Evolutionary conservation across 2,113 vertebrate species (phyloP).

Genomic region (Climacteris rufus): DNA sequence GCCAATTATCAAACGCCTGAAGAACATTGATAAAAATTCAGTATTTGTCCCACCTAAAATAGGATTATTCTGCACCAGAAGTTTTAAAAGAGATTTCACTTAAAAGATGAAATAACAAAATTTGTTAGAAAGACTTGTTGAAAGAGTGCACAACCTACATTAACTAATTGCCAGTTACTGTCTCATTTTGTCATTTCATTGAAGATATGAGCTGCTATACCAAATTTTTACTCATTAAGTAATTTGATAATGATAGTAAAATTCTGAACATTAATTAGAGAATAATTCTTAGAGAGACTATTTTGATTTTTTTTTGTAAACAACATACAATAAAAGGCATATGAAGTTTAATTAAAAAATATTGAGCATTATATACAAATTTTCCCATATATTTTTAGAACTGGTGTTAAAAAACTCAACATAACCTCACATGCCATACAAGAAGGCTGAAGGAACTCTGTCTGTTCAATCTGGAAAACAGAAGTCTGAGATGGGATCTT

Average conservation of each 20-base stretch:
- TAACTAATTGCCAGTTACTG: background rate
- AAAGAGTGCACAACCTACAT: background rate
- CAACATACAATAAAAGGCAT: background rate
- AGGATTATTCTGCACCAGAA: background rate
- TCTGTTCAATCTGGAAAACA: background rate
- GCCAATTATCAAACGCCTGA: background rate
- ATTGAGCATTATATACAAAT: background rate
- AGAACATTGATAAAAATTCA: background rate
- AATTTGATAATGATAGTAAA: slow-evolving; percentile 20
- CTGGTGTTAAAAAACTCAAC: background rate
- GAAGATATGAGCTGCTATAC: background rate
- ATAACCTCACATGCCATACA: background rate
- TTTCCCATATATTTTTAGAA: slow-evolving; percentile 1
- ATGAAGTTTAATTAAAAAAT: background rate
- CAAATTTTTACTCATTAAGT: background rate
- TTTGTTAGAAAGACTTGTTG: background rate
- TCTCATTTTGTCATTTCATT: slow-evolving; percentile 25
- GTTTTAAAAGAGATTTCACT: background rate
- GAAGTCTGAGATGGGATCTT: background rate
- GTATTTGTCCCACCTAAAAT: background rate
- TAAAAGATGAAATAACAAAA: background rate
- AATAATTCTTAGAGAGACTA: background rate
- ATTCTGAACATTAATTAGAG: slow-evolving; percentile 17
- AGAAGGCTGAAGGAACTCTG: background rate
- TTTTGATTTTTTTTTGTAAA: slow-evolving; percentile 6